Evolutionary conservation across 1,140 invertebrate genomes (phyloP), one percentile per base, ranked within the genome.

Genomic region (Trichonephila clavata): DNA sequence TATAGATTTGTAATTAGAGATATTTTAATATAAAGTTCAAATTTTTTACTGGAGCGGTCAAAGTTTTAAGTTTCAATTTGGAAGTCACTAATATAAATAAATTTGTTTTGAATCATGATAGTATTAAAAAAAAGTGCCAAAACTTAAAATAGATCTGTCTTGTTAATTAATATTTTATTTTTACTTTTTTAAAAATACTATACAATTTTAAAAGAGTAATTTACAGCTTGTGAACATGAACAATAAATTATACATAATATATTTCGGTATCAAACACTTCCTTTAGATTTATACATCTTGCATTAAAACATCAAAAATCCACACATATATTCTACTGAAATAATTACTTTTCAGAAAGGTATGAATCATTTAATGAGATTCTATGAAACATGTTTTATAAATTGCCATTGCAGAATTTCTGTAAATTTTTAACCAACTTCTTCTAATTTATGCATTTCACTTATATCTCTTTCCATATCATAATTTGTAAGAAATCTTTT

Each of bases 11-110:
- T 92, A 86, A 59, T 65, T 92, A 92, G 91, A 92, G 84, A 71
- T 92, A 92, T 92, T 92, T 92, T 92, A 92, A 86, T 92, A 92
- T 92, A 86, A 92, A 86, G 91, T 92, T 92, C 81, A 57, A 92
- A 21, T 18, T 92, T 90, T 90, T 90, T 63, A 90, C 50, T 39
- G 43, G 60, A 20, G 65, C 65, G 65, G n/a, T 43, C 65, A 39
- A 90, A 90, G 59, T 61, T 71, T 89, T 71, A 65, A 71, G 63
- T 71, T 68, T 71, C 57, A 65, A 43, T 89, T 50, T 71, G 24
- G n/a, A 21, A 32, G 27, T 63, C 50, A 57, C 63, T 20, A 61
- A 18, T 16, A 61, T 65, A 87, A 87, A 65, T 27, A 24, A 57
- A 87, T 65, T 87, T 65, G 24, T 87, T 87, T 84, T 65, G 27